phyloP scores from a whole-genome alignment of 2,888 invertebrate genomes.

The Nineta flava region DNA sequence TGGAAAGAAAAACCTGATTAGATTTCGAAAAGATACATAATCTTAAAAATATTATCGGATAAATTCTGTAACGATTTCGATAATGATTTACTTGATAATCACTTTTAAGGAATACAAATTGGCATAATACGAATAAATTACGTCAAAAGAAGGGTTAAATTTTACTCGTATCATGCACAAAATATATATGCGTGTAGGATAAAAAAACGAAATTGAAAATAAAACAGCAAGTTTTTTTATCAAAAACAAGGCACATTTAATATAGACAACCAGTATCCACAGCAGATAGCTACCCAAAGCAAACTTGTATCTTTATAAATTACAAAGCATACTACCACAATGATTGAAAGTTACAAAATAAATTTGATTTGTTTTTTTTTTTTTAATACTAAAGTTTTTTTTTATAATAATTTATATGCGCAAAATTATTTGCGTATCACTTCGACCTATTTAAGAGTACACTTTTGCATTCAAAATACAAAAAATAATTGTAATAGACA shows the following conservation, averaged over 20 bases:
- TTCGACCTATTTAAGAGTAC: neutral
- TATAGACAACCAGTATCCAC: slow-evolving; percentile 6
- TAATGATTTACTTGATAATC: too few relatives aligned
- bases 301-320: slow-evolving; percentile 1
- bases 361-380: neutral
- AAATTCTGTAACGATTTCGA: too few relatives aligned
- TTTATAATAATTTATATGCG: neutral
- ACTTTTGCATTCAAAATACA: too few relatives aligned
- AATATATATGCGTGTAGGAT: slow-evolving; percentile 2
- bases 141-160: too few relatives aligned
- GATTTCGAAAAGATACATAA: too few relatives aligned
- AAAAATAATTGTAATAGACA: too few relatives aligned
- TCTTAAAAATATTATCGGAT: too few relatives aligned
- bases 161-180: neutral
- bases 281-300: slow-evolving; percentile 7
- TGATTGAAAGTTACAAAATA: slow-evolving; percentile 1
- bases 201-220: slow-evolving; percentile 10
- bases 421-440: neutral
- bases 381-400: neutral
- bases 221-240: slow-evolving; percentile 6
- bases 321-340: slow-evolving; percentile 5
- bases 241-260: slow-evolving; percentile 11
- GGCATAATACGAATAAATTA: too few relatives aligned
- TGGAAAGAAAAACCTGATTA: too few relatives aligned
- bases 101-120: too few relatives aligned